A percentile compares a stretch with the other conserved stretches of the same genome.
Evolutionary conservation across 2,113 vertebrate species (phyloP).

Genomic region (Rhinolophus sinicus): DNA sequence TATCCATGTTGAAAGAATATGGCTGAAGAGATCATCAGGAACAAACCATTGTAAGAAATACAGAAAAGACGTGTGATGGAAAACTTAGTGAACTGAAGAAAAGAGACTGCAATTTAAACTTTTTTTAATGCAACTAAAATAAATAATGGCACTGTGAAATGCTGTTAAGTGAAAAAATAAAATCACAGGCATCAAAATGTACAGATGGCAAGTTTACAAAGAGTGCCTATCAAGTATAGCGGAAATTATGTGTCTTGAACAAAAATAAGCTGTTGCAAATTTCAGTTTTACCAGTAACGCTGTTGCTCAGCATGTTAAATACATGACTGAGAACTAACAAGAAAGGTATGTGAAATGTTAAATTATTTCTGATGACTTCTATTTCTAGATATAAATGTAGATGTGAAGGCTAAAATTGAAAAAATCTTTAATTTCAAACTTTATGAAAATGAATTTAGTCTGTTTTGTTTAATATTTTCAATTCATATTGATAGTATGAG

Average conservation of each 20-base stretch:
- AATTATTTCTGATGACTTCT: neutral
- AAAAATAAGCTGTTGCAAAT: constrained; percentile 48
- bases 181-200: constrained; percentile 37
- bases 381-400: constrained; percentile 4
- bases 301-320: constrained; percentile 2
- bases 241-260: constrained; percentile 19
- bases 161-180: constrained; percentile 31
- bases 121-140: constrained; percentile 12
- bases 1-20: neutral
- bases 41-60: neutral
- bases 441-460: neutral
- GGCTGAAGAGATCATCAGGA: neutral
- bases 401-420: neutral
- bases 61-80: neutral
- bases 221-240: neutral
- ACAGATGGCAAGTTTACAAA: constrained; percentile 53
- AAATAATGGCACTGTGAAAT: constrained; percentile 37
- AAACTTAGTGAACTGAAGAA: constrained; percentile 40
- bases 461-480: neutral
- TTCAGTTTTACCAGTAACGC: neutral
- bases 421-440: neutral
- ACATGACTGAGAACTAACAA: neutral
- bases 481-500: neutral
- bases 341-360: neutral
- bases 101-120: neutral